phyloP scores from a whole-genome alignment of 1,140 invertebrate species.

The Meloidogyne hapla region DNA sequence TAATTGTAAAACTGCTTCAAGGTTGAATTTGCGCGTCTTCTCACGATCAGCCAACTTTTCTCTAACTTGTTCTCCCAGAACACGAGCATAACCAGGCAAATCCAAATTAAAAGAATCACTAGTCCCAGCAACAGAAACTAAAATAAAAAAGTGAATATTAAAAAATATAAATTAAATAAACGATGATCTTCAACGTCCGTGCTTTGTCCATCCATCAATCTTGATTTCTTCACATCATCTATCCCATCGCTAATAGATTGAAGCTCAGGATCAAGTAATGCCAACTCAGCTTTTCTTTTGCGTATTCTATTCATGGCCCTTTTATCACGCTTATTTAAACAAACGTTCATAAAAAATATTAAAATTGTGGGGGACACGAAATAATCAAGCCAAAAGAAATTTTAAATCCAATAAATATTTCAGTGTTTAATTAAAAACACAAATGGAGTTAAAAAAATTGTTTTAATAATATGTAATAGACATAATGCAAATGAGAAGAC shows the following conservation, averaged over 20 bases:
- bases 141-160: too few species aligned
- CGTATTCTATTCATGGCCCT: constrained; percentile 16
- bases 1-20: neutral
- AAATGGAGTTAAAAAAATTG: too few species aligned
- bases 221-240: neutral
- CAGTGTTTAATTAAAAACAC: too few species aligned
- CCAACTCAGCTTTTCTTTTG: constrained; percentile 14
- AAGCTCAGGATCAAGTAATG: neutral
- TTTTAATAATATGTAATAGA: too few species aligned
- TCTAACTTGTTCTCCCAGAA: neutral
- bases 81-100: neutral
- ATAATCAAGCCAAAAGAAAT: too few species aligned
- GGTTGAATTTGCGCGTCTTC: neutral
- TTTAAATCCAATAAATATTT: too few species aligned
- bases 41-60: neutral
- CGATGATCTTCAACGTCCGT: neutral
- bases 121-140: neutral
- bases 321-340: neutral
- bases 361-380: too few species aligned
- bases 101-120: neutral
- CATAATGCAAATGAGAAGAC: too few species aligned
- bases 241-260: neutral
- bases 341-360: neutral
- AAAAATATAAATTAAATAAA: neutral
- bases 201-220: neutral